Evolutionary conservation across 1,140 invertebrate genomes (phyloP), one percentile per base, ranked within the genome.

Genomic region (Sipha flava): DNA sequence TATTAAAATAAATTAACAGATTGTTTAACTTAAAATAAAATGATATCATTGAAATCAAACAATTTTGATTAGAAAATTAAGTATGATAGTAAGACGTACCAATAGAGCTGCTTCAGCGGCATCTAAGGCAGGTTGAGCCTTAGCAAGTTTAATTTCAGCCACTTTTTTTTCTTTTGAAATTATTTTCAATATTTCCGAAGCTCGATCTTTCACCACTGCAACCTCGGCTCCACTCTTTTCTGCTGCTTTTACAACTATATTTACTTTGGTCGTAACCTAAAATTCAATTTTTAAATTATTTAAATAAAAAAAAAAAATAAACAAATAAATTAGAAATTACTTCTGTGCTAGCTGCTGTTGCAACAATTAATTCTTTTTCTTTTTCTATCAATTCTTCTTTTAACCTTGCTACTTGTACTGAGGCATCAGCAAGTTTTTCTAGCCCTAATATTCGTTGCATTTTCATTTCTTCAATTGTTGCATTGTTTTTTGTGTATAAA

Each of bases 401-500:
- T 40, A 98, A 87, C 54, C 94, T 89, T 84, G 94, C 92, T 12
- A 98, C 96, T 6, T 95, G 95, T 84, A 92, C 90, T 4, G 95
- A 95, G 10, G 97, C 97, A 87, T 98, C 96, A 80, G 95, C 92
- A 45, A 98, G 87, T 87, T 98, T 98, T 83, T 93, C 95, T 84
- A 92, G 70, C 12, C 81, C 96, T 64, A 93, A 95, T 84, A 97
- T 95, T 94, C 98, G 98, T 85, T 96, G 89, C 80, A 91, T 86
- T 37, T 94, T 94, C 47, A 95, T 92, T 83, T 97, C 93, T 7
- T 92, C 93, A 49, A 98, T 88, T 86, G 97, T 94, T 83, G 92
- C 90, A 84, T 92, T 91, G 87, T 96, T 96, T 85, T 92, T 89
- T 81, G 90, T 89, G 84, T 98, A 98, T 81, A 98, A 94, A 72